Conservation (phyloP, 2,888 invertebrate species). For the Ochropacha duplaris region DNA sequence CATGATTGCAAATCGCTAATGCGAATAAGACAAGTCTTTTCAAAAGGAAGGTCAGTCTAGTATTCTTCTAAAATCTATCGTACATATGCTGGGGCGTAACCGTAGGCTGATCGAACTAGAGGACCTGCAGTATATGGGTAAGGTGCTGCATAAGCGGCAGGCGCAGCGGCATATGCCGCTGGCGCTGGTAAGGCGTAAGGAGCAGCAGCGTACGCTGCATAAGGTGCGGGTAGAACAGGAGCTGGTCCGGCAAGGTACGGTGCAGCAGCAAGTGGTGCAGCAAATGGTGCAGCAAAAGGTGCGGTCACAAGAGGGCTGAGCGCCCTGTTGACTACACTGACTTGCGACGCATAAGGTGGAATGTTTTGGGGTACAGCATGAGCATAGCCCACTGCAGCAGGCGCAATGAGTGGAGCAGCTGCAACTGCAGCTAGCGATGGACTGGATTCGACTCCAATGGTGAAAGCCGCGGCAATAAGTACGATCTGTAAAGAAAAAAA, state of each 20-base stretch:
- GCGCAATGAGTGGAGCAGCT: constrained; percentile 73
- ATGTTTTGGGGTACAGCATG: constrained; percentile 84
- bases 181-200: constrained; percentile 35
- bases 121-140: constrained; percentile 37
- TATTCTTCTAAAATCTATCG: constrained; percentile 73
- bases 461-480: constrained; percentile 66
- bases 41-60: constrained; percentile 62
- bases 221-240: constrained; percentile 9
- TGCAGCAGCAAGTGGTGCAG: constrained; percentile 26
- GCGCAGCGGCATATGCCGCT: constrained; percentile 26
- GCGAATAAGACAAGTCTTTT: constrained; percentile 37
- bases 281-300: constrained; percentile 35
- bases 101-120: constrained; percentile 52
- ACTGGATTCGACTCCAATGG: constrained; percentile 63
- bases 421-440: constrained; percentile 50
- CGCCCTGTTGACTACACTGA: constrained; percentile 79
- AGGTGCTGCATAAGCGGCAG: constrained; percentile 39
- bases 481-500: constrained; percentile 59
- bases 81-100: constrained; percentile 68
- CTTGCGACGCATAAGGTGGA: constrained; percentile 84
- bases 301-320: constrained; percentile 54
- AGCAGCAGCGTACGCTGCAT: constrained; percentile 39
- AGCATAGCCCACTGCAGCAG: constrained; percentile 82
- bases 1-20: background rate
- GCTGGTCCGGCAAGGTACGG: constrained; percentile 18